These are phyloP conservation scores for Macropodus opercularis DNA, from an alignment of 2,797 vertebrate genomes.

Conservation along the genomic window DNA sequence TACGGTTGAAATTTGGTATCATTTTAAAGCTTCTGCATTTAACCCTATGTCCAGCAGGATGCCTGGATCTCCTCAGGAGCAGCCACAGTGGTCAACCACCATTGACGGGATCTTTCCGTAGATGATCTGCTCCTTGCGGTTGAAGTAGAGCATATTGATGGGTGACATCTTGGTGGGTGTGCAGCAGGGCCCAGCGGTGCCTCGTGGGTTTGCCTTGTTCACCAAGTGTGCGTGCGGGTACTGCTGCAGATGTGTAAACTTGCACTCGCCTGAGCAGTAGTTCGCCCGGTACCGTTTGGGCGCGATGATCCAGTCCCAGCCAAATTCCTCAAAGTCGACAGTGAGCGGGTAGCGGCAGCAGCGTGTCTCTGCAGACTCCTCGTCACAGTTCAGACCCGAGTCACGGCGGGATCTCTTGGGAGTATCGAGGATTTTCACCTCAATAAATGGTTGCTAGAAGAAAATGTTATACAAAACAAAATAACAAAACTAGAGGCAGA, in stretches of 20 bases:
- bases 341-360: constrained; percentile 96
- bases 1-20: not conserved
- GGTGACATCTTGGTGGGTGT: constrained; percentile 98
- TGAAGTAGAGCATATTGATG: constrained; percentile 99
- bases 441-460: constrained; percentile 93
- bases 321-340: constrained; percentile 97
- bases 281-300: constrained; percentile 98
- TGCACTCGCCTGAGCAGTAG: constrained; percentile 96
- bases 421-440: constrained; percentile 94
- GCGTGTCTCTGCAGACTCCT: constrained; percentile 91
- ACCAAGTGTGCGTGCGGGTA: constrained; percentile 96
- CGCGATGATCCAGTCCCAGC: constrained; percentile 99
- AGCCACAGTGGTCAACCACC: constrained; percentile 98
- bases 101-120: constrained; percentile 97
- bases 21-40: not conserved
- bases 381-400: constrained; percentile 94
- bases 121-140: constrained; percentile 96
- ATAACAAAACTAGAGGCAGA: too few relatives aligned
- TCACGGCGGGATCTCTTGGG: constrained; percentile 91
- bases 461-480: not conserved
- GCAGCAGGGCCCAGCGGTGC: constrained; percentile 94
- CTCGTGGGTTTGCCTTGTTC: constrained; percentile 94
- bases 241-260: constrained; percentile 96
- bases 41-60: not conserved
- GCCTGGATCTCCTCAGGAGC: constrained; percentile 83